These are phyloP conservation scores for Saguinus imperator DNA, from an alignment of 2,113 vertebrate genomes.

Conservation along the genomic window DNA sequence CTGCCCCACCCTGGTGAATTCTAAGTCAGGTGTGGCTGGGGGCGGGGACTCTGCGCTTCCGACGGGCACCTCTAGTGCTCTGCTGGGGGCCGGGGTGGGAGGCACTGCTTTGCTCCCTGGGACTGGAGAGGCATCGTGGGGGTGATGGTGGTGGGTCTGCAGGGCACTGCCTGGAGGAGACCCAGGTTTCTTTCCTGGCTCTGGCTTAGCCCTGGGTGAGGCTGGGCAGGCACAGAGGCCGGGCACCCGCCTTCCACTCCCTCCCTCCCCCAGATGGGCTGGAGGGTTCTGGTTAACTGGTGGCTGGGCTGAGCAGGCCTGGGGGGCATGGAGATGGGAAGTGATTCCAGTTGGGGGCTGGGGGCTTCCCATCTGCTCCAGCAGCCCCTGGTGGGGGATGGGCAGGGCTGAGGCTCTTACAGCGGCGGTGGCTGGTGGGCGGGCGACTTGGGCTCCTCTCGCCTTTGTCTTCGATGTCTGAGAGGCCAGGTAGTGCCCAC, in stretches of 20 bases:
- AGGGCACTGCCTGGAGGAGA: not conserved
- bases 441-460: not conserved
- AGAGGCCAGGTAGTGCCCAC: conserved; percentile 17
- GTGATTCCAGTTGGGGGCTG: not conserved
- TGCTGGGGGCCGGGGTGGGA: not conserved
- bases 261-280: not conserved
- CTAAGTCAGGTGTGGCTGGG: not conserved
- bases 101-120: not conserved
- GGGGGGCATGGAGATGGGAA: not conserved
- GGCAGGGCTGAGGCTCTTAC: not conserved
- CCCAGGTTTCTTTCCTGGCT: not conserved
- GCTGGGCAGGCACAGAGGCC: not conserved
- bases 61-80: not conserved
- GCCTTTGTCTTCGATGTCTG: conserved; percentile 37
- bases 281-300: conserved; percentile 41
- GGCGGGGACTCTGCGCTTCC: not conserved
- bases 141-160: fast-evolving
- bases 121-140: not conserved
- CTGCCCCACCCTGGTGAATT: not conserved
- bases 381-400: not conserved
- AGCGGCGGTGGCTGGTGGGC: not conserved
- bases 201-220: not conserved
- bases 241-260: not conserved
- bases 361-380: conserved; percentile 38
- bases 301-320: not conserved